Evolutionary conservation across 2,113 vertebrate species (phyloP).

Genomic region (Phodopus roborovskii): DNA sequence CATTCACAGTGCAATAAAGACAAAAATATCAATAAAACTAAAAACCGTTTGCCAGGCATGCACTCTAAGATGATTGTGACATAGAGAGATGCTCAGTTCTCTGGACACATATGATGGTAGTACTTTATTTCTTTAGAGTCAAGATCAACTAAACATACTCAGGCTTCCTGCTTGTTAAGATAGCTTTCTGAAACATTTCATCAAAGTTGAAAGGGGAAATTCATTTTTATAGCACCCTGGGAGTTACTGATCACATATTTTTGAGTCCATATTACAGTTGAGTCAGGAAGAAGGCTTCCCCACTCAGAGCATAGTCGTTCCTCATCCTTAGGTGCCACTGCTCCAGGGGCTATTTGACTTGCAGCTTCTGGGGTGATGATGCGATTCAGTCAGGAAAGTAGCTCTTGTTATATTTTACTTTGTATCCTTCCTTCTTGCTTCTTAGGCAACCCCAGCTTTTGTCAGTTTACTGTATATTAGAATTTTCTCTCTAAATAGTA

Average conservation of each 20-base stretch:
- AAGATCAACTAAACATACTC: background rate
- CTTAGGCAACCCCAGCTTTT: background rate
- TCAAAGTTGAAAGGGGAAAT: constrained; percentile 5
- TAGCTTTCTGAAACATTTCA: constrained; percentile 30
- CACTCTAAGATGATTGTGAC: constrained; percentile 45
- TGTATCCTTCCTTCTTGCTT: background rate
- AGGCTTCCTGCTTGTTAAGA: constrained; percentile 21
- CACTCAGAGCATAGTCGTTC: background rate
- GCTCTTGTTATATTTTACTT: background rate
- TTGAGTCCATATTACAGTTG: background rate
- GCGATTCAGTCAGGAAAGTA: background rate
- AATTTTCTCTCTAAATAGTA: background rate
- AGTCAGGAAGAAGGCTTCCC: background rate
- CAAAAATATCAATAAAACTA: constrained; percentile 64
- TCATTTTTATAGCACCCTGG: background rate
- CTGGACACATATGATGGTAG: background rate
- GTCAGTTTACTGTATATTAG: background rate
- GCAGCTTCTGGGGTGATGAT: background rate
- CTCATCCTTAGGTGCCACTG: background rate
- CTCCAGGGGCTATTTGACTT: background rate
- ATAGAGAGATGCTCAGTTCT: constrained; percentile 51
- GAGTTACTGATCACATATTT: background rate
- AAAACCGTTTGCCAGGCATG: constrained; percentile 23
- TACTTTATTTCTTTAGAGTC: constrained; percentile 53
- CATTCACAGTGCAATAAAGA: constrained; percentile 67